Evolutionary conservation across 2,113 vertebrate genomes (phyloP).

Genomic region (Aegithalos caudatus): DNA sequence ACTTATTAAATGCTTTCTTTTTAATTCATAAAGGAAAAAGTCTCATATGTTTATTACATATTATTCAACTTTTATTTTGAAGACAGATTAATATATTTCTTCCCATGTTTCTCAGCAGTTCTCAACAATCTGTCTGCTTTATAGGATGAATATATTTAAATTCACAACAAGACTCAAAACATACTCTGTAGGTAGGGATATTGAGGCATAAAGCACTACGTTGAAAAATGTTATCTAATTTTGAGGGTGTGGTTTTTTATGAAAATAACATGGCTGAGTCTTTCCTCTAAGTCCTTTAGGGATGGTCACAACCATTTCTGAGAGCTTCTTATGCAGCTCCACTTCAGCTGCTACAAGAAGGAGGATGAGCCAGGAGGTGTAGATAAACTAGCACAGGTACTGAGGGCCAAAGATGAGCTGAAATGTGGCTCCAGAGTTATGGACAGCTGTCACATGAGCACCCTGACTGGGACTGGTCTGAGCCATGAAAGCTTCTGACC

Average conservation of each 20-base stretch:
- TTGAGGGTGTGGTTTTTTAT: rapidly evolving
- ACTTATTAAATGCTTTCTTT: background rate
- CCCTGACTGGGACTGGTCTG: rapidly evolving
- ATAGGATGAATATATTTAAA: conserved; percentile 19
- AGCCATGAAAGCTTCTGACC: background rate
- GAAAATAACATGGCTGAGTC: too few species aligned
- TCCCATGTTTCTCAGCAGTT: conserved; percentile 20
- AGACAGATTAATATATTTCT: conserved; percentile 27
- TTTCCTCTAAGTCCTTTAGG: background rate
- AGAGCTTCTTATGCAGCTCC: background rate
- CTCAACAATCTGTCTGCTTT: conserved; percentile 30
- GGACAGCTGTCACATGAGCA: background rate
- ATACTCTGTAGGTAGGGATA: background rate
- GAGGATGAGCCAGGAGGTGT: rapidly evolving
- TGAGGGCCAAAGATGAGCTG: background rate
- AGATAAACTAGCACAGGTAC: background rate
- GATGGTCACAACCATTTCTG: background rate
- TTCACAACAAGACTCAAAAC: background rate
- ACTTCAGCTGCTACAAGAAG: background rate
- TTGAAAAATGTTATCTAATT: background rate
- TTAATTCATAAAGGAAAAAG: background rate
- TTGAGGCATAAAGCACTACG: background rate
- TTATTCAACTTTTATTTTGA: conserved; percentile 43
- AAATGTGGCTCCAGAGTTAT: background rate
- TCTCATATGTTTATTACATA: background rate